Percentiles rank a stretch among this genome's conserved stretches.
These are phyloP conservation scores for Mylabris phalerata DNA, from an alignment of 1,140 invertebrate species.

Conservation along the genomic window DNA sequence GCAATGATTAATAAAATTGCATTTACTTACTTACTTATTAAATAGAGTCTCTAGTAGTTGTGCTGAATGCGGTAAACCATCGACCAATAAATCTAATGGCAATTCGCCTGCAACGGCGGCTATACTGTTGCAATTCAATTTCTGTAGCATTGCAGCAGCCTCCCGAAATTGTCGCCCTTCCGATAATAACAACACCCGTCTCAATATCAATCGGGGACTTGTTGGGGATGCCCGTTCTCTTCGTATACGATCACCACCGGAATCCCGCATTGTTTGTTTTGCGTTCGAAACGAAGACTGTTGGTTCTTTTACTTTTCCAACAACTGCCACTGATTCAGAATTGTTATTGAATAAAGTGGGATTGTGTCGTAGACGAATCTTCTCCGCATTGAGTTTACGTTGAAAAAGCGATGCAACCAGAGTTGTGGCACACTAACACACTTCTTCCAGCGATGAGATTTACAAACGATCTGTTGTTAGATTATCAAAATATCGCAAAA, in stretches of 20 bases:
- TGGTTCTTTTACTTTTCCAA: constrained; percentile 6
- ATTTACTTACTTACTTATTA: constrained; percentile 51
- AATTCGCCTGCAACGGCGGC: constrained; percentile 66
- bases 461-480: too few species aligned
- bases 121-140: constrained; percentile 66
- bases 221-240: constrained; percentile 33
- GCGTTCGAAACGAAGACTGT: constrained; percentile 2
- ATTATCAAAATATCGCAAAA: too few species aligned
- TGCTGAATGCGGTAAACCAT: constrained; percentile 78
- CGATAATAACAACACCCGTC: constrained; percentile 65
- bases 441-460: background rate
- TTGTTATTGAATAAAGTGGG: background rate
- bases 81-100: constrained; percentile 79
- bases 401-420: background rate
- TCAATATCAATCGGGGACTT: constrained; percentile 65
- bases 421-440: constrained; percentile 1
- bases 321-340: constrained; percentile 27
- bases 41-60: constrained; percentile 80
- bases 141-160: constrained; percentile 67
- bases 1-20: background rate
- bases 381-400: background rate
- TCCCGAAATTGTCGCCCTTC: constrained; percentile 74
- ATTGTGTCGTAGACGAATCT: background rate
- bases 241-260: constrained; percentile 37
- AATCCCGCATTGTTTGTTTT: constrained; percentile 30